Conservation (phyloP, 1,140 invertebrate genomes). For the Pomacea maculata region DNA sequence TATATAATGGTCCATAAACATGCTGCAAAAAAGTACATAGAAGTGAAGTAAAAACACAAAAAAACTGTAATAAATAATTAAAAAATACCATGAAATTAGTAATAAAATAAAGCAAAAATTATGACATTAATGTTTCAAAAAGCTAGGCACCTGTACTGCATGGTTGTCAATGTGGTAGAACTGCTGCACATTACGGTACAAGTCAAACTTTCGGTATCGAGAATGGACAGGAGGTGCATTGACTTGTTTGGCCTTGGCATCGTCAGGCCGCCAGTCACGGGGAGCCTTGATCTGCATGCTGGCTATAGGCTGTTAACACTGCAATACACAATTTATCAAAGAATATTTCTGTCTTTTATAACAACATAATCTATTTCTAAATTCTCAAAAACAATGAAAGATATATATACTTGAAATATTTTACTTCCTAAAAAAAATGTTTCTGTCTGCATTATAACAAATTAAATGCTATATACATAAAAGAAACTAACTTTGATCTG, state of each 20-base stretch:
- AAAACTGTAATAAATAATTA: too few species aligned
- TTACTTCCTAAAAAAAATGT: too few species aligned
- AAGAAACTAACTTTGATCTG: too few species aligned
- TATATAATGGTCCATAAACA: too few species aligned
- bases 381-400: not conserved
- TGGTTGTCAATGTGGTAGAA: conserved; percentile 63
- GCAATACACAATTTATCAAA: not conserved
- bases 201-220: conserved; percentile 60
- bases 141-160: conserved; percentile 56
- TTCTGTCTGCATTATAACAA: too few species aligned
- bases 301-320: conserved; percentile 4
- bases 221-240: conserved; percentile 50
- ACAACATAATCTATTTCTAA: not conserved
- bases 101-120: too few species aligned
- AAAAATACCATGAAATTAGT: too few species aligned
- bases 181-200: conserved; percentile 57
- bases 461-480: too few species aligned
- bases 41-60: too few species aligned
- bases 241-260: conserved; percentile 39
- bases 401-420: too few species aligned
- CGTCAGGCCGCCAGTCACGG: conserved; percentile 47
- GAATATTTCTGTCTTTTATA: not conserved
- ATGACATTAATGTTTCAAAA: too few species aligned
- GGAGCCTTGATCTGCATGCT: conserved; percentile 55
- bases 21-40: too few species aligned